These are phyloP conservation scores for Ceratosolen solmsi DNA, from an alignment of 1,140 invertebrate species.

Conservation along the genomic window DNA sequence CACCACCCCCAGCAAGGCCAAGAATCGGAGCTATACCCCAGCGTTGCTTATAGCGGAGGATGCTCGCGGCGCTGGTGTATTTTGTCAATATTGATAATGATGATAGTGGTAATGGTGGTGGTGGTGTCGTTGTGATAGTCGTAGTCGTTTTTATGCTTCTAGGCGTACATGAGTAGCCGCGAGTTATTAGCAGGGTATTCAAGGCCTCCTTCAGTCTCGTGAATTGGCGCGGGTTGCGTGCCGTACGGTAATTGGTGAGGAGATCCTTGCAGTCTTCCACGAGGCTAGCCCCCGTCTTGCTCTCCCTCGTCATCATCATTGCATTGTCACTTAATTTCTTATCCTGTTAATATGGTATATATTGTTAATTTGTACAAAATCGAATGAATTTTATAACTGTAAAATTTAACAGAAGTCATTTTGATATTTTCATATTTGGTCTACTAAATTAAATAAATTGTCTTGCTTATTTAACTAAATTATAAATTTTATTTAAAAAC, in stretches of 20 bases:
- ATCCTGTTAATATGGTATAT: background rate
- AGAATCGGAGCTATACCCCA: conserved; percentile 78
- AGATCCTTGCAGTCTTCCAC: conserved; percentile 54
- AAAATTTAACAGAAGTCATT: too few species aligned
- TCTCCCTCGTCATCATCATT: conserved; percentile 31
- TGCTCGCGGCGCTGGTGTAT: background rate
- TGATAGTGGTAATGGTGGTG: conserved; percentile 13
- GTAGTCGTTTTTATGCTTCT: conserved; percentile 7
- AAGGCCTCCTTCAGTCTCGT: conserved; percentile 62
- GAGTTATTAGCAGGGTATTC: conserved; percentile 55
- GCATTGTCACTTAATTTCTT: background rate
- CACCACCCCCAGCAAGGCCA: conserved; percentile 83
- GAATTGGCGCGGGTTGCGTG: conserved; percentile 54
- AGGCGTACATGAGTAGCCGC: background rate
- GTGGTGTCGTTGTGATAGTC: background rate
- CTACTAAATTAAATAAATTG: too few species aligned
- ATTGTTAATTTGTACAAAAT: too few species aligned
- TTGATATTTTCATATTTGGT: too few species aligned
- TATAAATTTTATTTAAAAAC: too few species aligned
- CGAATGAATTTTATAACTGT: too few species aligned
- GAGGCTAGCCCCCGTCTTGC: conserved; percentile 39
- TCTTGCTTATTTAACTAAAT: too few species aligned
- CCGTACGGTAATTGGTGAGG: conserved; percentile 59
- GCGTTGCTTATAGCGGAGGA: conserved; percentile 63
- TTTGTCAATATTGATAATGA: background rate